phyloP scores from a whole-genome alignment of 2,888 invertebrate species.

The Chydorus sphaericus region DNA sequence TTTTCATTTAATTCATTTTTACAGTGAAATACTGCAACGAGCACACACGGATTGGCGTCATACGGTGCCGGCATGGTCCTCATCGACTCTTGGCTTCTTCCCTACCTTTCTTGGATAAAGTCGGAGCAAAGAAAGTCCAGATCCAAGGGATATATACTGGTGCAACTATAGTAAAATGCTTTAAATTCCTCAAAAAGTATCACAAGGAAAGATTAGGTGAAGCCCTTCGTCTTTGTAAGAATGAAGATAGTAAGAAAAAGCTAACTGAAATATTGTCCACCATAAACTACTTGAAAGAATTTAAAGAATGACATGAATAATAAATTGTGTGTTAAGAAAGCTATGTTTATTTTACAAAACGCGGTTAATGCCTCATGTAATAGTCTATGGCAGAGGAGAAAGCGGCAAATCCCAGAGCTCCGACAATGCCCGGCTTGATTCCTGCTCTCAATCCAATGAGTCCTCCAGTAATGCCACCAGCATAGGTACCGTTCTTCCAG shows the following conservation, averaged over 20 bases:
- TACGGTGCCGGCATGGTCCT: conserved; percentile 57
- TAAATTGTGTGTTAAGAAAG: neutral
- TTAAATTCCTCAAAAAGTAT: conserved; percentile 5
- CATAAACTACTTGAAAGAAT: too few relatives aligned
- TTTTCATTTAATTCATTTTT: conserved; percentile 2
- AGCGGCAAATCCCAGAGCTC: conserved; percentile 92
- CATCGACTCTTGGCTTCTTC: conserved; percentile 52
- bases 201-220: neutral
- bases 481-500: conserved; percentile 91
- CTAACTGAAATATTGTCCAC: neutral
- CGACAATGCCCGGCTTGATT: conserved; percentile 77
- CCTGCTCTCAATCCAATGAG: conserved; percentile 82
- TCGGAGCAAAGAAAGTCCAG: conserved; percentile 1
- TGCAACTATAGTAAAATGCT: conserved; percentile 12
- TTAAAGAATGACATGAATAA: neutral
- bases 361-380: conserved; percentile 51
- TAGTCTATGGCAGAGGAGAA: conserved; percentile 96
- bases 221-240: neutral
- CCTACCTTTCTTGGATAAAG: conserved; percentile 44
- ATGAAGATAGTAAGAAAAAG: neutral
- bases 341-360: neutral
- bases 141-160: conserved; percentile 13
- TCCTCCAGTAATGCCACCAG: conserved; percentile 88
- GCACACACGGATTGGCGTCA: conserved; percentile 54
- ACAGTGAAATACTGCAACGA: conserved; percentile 63